Base-by-base conservation (phyloP, 1,140 invertebrate species). In the Leptinotarsa lineolata region DNA sequence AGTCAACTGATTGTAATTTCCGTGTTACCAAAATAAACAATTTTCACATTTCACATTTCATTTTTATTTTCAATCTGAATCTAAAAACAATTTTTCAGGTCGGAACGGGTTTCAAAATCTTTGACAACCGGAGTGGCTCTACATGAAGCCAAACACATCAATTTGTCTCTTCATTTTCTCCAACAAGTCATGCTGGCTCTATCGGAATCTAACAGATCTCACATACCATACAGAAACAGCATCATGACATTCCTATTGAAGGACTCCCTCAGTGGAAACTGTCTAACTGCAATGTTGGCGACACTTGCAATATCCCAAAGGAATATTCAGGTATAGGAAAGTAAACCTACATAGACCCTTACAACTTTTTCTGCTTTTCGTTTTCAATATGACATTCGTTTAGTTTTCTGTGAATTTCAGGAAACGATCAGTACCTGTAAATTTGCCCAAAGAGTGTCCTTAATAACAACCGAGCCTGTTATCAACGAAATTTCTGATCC, bases 131-230 rank as follows among this genome's bases (percentile, higher is more conserved):
- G 90, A 46, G 83, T 86, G 54, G 82, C 88, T 48, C 80, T 91
- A 59, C 87, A 85, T 18, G 90, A 92, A 84, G 89, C 89, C 6
- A 89, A 89, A 77, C 87, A 90, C 77, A 91, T 92, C 75, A 91
- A 92, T 80, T 82, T 91, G 68, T 91, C 90, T 58, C 83, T 92
- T 18, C 90, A 92, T 84, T 92, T 88, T 82, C 77, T 92, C 74
- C 90, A 92, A 81, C 90, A 91, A 85, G 90, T 91, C 65, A 91
- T 92, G 76, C 86, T 90, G 22, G 88, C 89, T 60, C 80, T 92
- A 74, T 86, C 88, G 76, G 88, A 91, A 72, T 85, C 87, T 75
- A 87, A 85, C 75, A 80, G 86, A 24, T 80, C 80, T 76, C 90
- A 91, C 82, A 87, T 92, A 70, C 91, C 91, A 18, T 91, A 91